Evolutionary conservation across 2,113 vertebrate genomes (phyloP).

Genomic region (Glaucidium brasilianum): DNA sequence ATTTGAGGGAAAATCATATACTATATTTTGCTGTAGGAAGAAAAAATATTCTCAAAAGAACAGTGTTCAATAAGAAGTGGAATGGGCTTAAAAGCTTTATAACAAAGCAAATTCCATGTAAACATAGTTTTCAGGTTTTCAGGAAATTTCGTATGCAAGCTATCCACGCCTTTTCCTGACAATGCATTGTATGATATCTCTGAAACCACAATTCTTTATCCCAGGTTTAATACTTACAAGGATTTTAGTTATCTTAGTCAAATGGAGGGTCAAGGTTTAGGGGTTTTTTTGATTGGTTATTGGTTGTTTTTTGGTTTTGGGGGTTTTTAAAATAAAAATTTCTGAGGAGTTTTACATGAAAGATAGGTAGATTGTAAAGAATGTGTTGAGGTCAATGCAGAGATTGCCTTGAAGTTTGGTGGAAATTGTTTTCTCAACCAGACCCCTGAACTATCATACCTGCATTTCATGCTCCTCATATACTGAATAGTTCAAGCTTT

Average conservation of each 20-base stretch:
- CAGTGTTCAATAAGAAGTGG: not conserved
- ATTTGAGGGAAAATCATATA: not conserved
- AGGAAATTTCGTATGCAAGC: slow-evolving; percentile 62
- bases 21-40: not conserved
- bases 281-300: not conserved
- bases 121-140: slow-evolving; percentile 70
- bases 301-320: no score
- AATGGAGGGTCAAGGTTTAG: not conserved
- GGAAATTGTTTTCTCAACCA: not conserved
- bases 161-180: slow-evolving; percentile 74
- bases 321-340: not conserved
- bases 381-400: not conserved
- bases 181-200: slow-evolving; percentile 24
- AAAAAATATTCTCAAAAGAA: not conserved
- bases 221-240: not conserved
- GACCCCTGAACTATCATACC: not conserved
- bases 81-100: slow-evolving; percentile 15
- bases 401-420: not conserved
- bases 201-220: slow-evolving; percentile 10
- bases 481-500: not conserved
- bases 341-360: not conserved
- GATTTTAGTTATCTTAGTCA: slow-evolving; percentile 2
- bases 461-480: not conserved
- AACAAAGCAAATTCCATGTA: slow-evolving; percentile 60
- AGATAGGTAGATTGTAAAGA: not conserved